Evolutionary conservation across 2,888 invertebrate species (phyloP).

Genomic region (Metacarcinus magister): DNA sequence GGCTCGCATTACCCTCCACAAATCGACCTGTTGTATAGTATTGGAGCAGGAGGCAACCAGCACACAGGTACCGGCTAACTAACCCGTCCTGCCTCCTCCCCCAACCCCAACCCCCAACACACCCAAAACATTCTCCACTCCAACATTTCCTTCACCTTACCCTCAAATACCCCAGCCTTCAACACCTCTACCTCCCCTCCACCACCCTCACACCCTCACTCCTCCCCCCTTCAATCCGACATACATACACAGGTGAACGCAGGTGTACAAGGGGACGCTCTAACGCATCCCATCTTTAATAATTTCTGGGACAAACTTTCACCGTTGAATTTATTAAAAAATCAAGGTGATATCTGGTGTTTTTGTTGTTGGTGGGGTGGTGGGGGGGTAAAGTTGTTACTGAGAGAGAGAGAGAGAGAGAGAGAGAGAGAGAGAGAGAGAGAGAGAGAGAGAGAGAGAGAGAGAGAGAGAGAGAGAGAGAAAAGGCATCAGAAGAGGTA

Average conservation of each 20-base stretch:
- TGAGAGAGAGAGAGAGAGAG: not conserved
- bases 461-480: conserved; percentile 52
- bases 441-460: conserved; percentile 51
- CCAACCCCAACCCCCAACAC: not conserved
- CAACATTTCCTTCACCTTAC: not conserved
- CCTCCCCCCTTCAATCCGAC: conserved; percentile 22
- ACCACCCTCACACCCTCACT: not conserved
- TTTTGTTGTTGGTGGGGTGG: not conserved
- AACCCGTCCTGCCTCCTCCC: not conserved
- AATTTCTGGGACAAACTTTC: not conserved
- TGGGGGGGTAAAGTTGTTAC: too few species aligned
- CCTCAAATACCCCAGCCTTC: not conserved
- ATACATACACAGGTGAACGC: not conserved
- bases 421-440: conserved; percentile 26
- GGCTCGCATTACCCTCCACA: not conserved
- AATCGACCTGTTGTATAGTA: not conserved
- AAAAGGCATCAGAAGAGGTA: not conserved
- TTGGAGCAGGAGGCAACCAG: not conserved
- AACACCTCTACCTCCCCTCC: not conserved
- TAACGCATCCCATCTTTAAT: not conserved
- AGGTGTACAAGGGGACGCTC: not conserved
- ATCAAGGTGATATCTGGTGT: not conserved
- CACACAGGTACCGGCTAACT: not conserved
- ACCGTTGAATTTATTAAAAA: not conserved
- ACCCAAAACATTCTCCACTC: not conserved